Base-by-base conservation (phyloP, 2,888 invertebrate genomes). In the Amphiduros pacificus region DNA sequence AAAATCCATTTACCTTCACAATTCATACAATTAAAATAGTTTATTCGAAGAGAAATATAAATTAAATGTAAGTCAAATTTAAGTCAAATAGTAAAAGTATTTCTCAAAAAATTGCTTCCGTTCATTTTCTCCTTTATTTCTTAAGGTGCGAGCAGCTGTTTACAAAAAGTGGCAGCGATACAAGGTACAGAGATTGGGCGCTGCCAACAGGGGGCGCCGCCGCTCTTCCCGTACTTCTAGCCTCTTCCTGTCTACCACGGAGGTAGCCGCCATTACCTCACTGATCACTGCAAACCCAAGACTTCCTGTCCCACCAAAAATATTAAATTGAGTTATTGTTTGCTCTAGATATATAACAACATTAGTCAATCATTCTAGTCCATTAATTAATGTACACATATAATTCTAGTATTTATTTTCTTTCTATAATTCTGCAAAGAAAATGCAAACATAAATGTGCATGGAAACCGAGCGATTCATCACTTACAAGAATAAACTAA, bases 141-240 rank as follows among this genome's bases (percentile, higher is more conserved):
- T 69, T 29, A 67, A 78, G 78, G 78, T 78, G 3, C 70, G 73
- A 28, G 65, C 74, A 4, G 78, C 73, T 4, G 70, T 79, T 17
- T 68, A 67, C 65, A 77, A 75, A 68, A 76, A 74, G 55, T 79
- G 77, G 76, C 71, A 73, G 31, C 65, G 77, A 22, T 77, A 74
- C 62, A 71, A 71, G 48, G 68, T 74, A 20, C 71, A 70, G 36
- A 67, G 74, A 24, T 69, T 74, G 51, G 66, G 72, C 36, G 66
- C 67, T 48, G n/a, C n/a, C n/a, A 65, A 61, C n/a, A 65, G 72
- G 36, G 65, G 72, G 20, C 64, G 76, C 31, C 64, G 77, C 24
- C 71, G 75, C 54, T 72, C 74, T n/a, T 74, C 77, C 26, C 63
- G 76, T 51, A 75, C 76, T 2, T 77, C 77, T 4, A 76, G 75